Conservation (phyloP, 1,140 invertebrate species). For the Drosophila subobscura region DNA sequence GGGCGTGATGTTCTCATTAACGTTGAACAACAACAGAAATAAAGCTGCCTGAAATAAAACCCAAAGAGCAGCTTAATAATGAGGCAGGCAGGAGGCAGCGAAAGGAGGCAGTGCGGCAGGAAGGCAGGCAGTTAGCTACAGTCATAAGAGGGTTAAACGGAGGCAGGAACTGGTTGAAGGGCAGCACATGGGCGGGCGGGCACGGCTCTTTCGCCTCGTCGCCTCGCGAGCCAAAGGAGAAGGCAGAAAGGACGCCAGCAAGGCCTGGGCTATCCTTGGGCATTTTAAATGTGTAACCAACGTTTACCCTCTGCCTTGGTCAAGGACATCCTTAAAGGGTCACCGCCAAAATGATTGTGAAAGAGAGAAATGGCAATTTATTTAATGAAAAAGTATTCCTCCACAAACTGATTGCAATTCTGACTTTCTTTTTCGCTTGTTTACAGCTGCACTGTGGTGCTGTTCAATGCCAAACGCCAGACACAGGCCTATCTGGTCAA, state of each 20-base stretch:
- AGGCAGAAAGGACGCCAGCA: background rate
- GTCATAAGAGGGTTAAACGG: constrained; percentile 35
- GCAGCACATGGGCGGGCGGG: constrained; percentile 15
- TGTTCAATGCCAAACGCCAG: constrained; percentile 95
- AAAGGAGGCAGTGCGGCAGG: background rate
- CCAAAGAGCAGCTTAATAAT: constrained; percentile 41
- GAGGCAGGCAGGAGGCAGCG: constrained; percentile 1
- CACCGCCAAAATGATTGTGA: constrained; percentile 5
- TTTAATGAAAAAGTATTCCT: background rate
- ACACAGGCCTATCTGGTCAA: constrained; percentile 95
- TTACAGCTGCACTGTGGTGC: constrained; percentile 94
- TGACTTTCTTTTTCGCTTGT: background rate
- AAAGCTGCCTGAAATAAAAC: constrained; percentile 5
- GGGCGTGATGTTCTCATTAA: constrained; percentile 47
- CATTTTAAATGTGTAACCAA: constrained; percentile 49
- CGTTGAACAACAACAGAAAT: constrained; percentile 27
- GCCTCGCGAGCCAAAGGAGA: constrained; percentile 1
- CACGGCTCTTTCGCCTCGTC: background rate
- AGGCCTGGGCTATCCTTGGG: constrained; percentile 41
- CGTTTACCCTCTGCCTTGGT: constrained; percentile 19
- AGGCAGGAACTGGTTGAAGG: constrained; percentile 18
- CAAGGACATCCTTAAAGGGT: constrained; percentile 49
- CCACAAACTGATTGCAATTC: background rate
- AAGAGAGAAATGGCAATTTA: background rate
- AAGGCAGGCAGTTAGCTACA: constrained; percentile 35